These are phyloP conservation scores for Reinhardtius hippoglossoides DNA, from an alignment of 2,113 vertebrate genomes.

Conservation along the genomic window DNA sequence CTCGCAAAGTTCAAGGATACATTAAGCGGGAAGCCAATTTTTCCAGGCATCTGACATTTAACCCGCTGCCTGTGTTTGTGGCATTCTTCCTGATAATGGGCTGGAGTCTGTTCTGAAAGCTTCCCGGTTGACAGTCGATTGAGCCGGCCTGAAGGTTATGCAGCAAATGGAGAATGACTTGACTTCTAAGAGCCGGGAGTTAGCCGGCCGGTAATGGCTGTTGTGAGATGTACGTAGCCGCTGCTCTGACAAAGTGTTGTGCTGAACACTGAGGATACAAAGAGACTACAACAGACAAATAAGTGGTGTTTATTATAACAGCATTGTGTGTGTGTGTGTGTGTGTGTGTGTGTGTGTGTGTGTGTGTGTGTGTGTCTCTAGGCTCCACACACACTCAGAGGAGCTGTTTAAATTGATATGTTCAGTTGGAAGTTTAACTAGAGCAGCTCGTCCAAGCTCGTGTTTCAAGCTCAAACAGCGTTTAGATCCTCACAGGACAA, in stretches of 20 bases:
- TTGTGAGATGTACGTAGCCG: constrained; percentile 4
- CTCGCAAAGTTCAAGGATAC: constrained; percentile 57
- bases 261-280: background rate
- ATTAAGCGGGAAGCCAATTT: constrained; percentile 67
- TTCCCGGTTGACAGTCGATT: constrained; percentile 65
- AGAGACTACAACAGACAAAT: background rate
- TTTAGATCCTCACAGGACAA: too few species aligned
- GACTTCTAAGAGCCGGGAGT: constrained; percentile 40
- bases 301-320: background rate
- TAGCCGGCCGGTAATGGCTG: constrained; percentile 42
- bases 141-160: constrained; percentile 70
- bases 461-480: too few species aligned
- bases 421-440: too few species aligned
- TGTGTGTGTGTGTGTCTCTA: too few species aligned
- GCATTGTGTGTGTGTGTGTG: background rate
- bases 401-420: too few species aligned
- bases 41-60: constrained; percentile 72
- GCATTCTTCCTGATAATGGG: constrained; percentile 70
- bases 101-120: constrained; percentile 64
- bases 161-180: constrained; percentile 60
- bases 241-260: background rate
- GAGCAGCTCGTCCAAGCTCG: too few species aligned
- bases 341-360: background rate
- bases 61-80: constrained; percentile 61
- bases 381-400: too few species aligned